Base-by-base conservation (phyloP, 2,797 vertebrate genomes). In the Acipenser oxyrinchus region DNA sequence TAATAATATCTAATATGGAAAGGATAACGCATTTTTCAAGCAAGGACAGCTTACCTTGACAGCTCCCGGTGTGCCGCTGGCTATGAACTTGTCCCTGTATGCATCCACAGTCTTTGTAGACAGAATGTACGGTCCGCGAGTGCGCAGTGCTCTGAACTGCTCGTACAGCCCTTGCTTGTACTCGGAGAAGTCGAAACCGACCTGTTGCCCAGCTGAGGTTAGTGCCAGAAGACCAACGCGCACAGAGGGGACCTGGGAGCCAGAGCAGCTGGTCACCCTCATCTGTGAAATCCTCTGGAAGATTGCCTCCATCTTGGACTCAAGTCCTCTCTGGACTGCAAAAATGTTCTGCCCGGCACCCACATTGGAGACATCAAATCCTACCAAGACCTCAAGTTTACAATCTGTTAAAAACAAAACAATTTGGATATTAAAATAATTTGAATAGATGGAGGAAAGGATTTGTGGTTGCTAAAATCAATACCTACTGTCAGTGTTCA, bases 301-400 rank as follows among this genome's bases (percentile, higher is more conserved):
- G 80, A 97, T 86, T 0, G 79, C 66, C 0, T 82, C 79, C 58
- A 98, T 78, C 73, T 91, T 93, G 60, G 82, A 82, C 79, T 94
- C 91, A 0, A 99, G 82, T 62, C 80, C 91, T 63, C 83, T 91
- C 82, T 98, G 95, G 70, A 75, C 71, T 65, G 13, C 77, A 79
- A 99, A 97, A 55, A 97, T 87, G 37, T 87, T 91, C 82, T 93
- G 91, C 0, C 79, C 86, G 0, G 78, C 7, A 8, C 50, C 66
- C 0, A 77, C 79, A 1, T 79, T 73, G 0, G 83, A 83, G 53
- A 96, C 93, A 53, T 99, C 97, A 0, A 98, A 98, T 49, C 96
- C 97, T 64, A 99, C 81, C 74, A 99, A 88, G 74, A 99, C 92
- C 13, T 98, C 95, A 67, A 98, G 63, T 18, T 83, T 84, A 37